Evolutionary conservation across 2,888 invertebrate genomes (phyloP).

Genomic region (Lithophane leautieri): DNA sequence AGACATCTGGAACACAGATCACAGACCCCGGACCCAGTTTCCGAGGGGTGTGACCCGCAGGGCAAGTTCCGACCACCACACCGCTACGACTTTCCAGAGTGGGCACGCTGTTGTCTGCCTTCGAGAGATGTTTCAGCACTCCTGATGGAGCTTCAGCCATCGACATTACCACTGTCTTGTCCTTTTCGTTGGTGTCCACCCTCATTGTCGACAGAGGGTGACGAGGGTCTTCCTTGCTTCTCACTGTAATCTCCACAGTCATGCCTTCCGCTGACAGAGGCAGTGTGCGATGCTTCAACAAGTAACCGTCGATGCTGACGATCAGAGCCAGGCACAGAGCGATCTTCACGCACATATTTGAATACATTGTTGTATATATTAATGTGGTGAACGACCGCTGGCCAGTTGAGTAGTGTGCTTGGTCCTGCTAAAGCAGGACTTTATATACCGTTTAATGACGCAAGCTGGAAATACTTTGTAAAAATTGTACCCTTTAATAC

Average conservation of each 20-base stretch:
- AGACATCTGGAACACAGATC: slow-evolving; percentile 69
- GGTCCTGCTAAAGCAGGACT: no score
- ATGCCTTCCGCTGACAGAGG: slow-evolving; percentile 63
- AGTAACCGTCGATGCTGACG: slow-evolving; percentile 58
- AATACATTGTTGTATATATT: slow-evolving; percentile 59
- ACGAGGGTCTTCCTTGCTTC: slow-evolving; percentile 39
- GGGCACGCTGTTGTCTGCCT: slow-evolving; percentile 12
- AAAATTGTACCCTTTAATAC: no score
- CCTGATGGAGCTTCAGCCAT: slow-evolving; percentile 37
- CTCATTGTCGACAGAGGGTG: slow-evolving; percentile 52
- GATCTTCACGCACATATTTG: slow-evolving; percentile 58
- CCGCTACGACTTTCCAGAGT: slow-evolving; percentile 58
- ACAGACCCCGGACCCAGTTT: slow-evolving; percentile 11
- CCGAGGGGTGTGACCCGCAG: slow-evolving; percentile 63
- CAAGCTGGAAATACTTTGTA: no score
- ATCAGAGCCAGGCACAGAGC: slow-evolving; percentile 59
- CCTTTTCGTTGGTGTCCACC: slow-evolving; percentile 49
- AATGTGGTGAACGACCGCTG: slow-evolving; percentile 42
- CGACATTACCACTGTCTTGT: slow-evolving; percentile 45
- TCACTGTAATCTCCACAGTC: slow-evolving; percentile 63
- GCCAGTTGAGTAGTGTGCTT: no score
- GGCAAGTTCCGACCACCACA: slow-evolving; percentile 63
- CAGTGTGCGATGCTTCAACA: slow-evolving; percentile 51
- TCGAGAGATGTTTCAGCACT: slow-evolving; percentile 24
- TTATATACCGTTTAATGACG: no score